Conservation (phyloP, 2,888 invertebrate genomes). For the Volucella inflata region DNA sequence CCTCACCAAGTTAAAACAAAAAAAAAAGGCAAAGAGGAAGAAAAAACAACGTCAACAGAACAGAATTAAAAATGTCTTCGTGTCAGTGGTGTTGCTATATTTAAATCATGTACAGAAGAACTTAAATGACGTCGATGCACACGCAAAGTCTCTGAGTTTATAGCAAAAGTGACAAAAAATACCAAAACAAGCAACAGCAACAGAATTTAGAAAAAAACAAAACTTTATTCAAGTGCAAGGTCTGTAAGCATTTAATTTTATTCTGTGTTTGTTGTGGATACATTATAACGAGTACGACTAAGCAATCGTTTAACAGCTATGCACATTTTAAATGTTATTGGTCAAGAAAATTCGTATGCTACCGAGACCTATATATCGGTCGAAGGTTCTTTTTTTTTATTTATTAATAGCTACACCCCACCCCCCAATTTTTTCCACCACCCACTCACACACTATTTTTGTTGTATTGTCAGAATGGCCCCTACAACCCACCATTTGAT, state of each 20-base stretch:
- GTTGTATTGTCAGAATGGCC: conserved; percentile 8
- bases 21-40: conserved; percentile 18
- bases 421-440: neutral
- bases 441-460: conserved; percentile 49
- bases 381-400: conserved; percentile 42
- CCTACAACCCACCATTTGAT: conserved; percentile 49
- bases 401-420: conserved; percentile 60
- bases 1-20: conserved; percentile 11
- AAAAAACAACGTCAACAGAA: conserved; percentile 56
- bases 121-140: conserved; percentile 61
- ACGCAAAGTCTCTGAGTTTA: conserved; percentile 39
- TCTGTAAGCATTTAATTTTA: conserved; percentile 71
- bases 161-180: conserved; percentile 30
- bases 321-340: conserved; percentile 35
- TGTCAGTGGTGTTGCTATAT: conserved; percentile 70
- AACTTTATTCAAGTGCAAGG: conserved; percentile 74
- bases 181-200: conserved; percentile 9
- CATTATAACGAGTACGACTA: too few relatives aligned
- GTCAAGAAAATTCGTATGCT: conserved; percentile 44
- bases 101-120: conserved; percentile 62
- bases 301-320: conserved; percentile 13
- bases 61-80: conserved; percentile 71
- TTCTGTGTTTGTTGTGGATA: conserved; percentile 37
- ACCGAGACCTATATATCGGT: conserved; percentile 60
- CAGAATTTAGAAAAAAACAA: neutral